Percentiles rank a stretch among this genome's conserved stretches.
Conservation (phyloP, 2,888 invertebrate species). For the Epinotia demarniana region DNA sequence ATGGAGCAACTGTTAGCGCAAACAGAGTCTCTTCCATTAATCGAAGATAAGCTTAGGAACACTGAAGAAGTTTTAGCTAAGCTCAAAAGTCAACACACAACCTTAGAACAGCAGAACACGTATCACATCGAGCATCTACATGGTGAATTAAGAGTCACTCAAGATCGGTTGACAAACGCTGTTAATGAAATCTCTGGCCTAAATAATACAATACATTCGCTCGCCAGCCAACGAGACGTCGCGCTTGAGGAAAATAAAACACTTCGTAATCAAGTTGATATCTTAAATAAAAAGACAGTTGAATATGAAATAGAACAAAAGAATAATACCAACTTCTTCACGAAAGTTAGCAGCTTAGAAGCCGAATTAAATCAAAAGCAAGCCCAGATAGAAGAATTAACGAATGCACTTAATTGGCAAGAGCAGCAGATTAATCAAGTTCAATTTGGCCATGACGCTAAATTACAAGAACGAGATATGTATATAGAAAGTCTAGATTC, state of each 20-base stretch:
- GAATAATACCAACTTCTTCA: slow-evolving; percentile 70
- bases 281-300: slow-evolving; percentile 71
- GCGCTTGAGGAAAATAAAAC: slow-evolving; percentile 62
- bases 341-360: slow-evolving; percentile 73
- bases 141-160: slow-evolving; percentile 58
- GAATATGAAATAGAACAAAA: slow-evolving; percentile 76
- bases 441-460: slow-evolving; percentile 85
- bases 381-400: slow-evolving; percentile 65
- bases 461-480: slow-evolving; percentile 89
- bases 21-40: slow-evolving; percentile 67
- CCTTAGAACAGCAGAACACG: slow-evolving; percentile 64
- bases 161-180: slow-evolving; percentile 57
- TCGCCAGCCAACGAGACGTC: slow-evolving; percentile 63
- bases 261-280: slow-evolving; percentile 65
- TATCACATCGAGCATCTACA: slow-evolving; percentile 60
- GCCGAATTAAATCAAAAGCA: slow-evolving; percentile 72
- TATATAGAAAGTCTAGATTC: slow-evolving; percentile 89
- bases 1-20: slow-evolving; percentile 69
- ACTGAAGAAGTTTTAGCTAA: slow-evolving; percentile 73
- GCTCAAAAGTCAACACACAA: slow-evolving; percentile 63
- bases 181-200: slow-evolving; percentile 61
- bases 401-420: slow-evolving; percentile 65
- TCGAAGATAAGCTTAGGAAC: slow-evolving; percentile 73
- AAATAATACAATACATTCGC: slow-evolving; percentile 58
- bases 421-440: slow-evolving; percentile 71